These are phyloP conservation scores for Solenopsis invicta DNA, from an alignment of 1,140 invertebrate species.

Conservation along the genomic window DNA sequence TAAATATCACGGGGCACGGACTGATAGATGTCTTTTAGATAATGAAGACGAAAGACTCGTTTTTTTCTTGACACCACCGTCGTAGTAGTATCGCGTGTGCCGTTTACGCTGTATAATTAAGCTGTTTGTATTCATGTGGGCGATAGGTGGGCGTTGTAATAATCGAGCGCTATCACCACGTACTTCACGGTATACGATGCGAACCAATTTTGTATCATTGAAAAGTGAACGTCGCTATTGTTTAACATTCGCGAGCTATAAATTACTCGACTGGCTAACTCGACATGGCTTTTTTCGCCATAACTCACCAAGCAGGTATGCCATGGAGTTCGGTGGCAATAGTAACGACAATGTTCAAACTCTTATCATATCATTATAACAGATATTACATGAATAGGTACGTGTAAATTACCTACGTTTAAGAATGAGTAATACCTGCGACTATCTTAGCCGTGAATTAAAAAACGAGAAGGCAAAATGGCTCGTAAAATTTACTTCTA, in stretches of 20 bases:
- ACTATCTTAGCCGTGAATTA: background rate
- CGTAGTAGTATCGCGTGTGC: constrained; percentile 35
- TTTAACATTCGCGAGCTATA: constrained; percentile 23
- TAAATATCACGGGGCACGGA: constrained; percentile 34
- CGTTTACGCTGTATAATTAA: constrained; percentile 56
- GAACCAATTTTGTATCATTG: constrained; percentile 60
- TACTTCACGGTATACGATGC: constrained; percentile 19
- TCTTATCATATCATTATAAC: constrained; percentile 43
- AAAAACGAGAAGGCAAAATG: background rate
- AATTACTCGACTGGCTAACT: constrained; percentile 32
- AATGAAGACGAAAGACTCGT: constrained; percentile 53
- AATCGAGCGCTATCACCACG: constrained; percentile 51
- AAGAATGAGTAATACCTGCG: background rate
- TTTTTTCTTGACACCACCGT: constrained; percentile 33
- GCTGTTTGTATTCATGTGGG: constrained; percentile 61
- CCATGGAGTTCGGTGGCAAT: background rate
- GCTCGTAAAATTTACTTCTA: background rate
- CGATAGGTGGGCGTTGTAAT: constrained; percentile 53
- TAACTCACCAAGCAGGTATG: constrained; percentile 21
- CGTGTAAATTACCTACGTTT: constrained; percentile 23
- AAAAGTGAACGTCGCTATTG: constrained; percentile 63
- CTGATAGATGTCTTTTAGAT: constrained; percentile 48
- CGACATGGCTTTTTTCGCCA: background rate
- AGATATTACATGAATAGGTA: constrained; percentile 13
- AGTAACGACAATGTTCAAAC: constrained; percentile 36